phyloP scores from a whole-genome alignment of 30 jellyfish, hydroid and myxozoan genomes.

The Turritopsis rubra region DNA sequence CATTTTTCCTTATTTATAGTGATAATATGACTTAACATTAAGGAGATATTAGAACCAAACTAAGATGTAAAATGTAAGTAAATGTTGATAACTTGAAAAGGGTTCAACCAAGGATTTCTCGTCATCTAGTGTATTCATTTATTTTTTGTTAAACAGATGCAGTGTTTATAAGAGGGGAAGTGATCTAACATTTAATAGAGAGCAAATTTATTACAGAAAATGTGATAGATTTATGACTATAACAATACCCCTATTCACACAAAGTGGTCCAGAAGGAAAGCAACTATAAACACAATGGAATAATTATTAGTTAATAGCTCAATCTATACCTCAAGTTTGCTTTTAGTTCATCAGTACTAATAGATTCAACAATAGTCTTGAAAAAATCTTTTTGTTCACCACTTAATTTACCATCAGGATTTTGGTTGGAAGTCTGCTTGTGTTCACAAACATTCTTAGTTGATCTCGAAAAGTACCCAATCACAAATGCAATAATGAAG shows the following conservation, averaged over 20 bases:
- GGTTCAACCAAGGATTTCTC: too few relatives aligned
- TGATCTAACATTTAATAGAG: too few relatives aligned
- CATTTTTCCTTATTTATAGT: neutral
- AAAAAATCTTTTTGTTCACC: conserved; percentile 19
- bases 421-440: neutral
- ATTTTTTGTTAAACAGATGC: too few relatives aligned
- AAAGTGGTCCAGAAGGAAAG: neutral
- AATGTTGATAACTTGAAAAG: too few relatives aligned
- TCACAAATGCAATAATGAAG: conserved; percentile 45
- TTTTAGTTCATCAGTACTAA: conserved; percentile 31
- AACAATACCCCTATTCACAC: too few relatives aligned
- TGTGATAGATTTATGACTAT: too few relatives aligned
- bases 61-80: too few relatives aligned
- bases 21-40: too few relatives aligned
- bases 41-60: too few relatives aligned
- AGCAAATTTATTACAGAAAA: too few relatives aligned
- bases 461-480: conserved; percentile 56
- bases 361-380: conserved; percentile 32
- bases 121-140: too few relatives aligned
- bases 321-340: conserved; percentile 15
- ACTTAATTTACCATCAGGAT: neutral
- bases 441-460: conserved; percentile 14
- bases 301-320: neutral
- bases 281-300: neutral
- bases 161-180: too few relatives aligned